A percentile compares a stretch with the other conserved stretches of the same genome.
These are phyloP conservation scores for Pelodytes ibericus DNA, from an alignment of 2,797 vertebrate species.

Conservation along the genomic window DNA sequence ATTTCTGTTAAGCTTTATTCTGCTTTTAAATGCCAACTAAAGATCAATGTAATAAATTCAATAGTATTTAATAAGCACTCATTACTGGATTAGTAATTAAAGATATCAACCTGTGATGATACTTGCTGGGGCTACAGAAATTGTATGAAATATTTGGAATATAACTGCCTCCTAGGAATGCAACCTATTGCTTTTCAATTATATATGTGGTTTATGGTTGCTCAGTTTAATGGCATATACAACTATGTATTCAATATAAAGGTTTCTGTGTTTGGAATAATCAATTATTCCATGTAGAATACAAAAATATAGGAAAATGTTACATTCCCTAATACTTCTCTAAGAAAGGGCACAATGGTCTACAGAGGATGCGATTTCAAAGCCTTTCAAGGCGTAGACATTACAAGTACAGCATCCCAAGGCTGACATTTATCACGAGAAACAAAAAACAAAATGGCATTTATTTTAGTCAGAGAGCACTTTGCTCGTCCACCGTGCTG, in stretches of 20 bases:
- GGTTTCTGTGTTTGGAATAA: constrained; percentile 38
- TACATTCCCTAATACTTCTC: constrained; percentile 13
- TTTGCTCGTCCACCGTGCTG: constrained; percentile 62
- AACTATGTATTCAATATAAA: constrained; percentile 23
- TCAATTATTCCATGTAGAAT: constrained; percentile 25
- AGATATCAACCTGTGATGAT: background rate
- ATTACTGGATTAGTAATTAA: background rate
- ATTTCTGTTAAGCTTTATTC: background rate
- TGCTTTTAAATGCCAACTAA: constrained; percentile 24
- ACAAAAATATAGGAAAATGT: constrained; percentile 6
- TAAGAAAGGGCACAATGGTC: constrained; percentile 21
- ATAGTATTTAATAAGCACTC: background rate
- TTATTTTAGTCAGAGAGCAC: constrained; percentile 65
- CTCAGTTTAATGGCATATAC: background rate
- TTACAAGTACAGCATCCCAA: constrained; percentile 55
- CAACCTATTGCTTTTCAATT: too few relatives aligned
- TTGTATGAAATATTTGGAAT: too few relatives aligned
- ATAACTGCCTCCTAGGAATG: too few relatives aligned
- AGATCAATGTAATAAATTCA: constrained; percentile 33
- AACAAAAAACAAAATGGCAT: constrained; percentile 59
- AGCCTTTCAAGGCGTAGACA: constrained; percentile 26
- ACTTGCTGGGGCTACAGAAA: too few relatives aligned
- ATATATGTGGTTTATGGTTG: too few relatives aligned
- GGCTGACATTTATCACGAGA: constrained; percentile 47
- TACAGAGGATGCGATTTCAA: constrained; percentile 29